Percentiles rank a stretch among this genome's conserved stretches.
Conservation (phyloP, 1,140 invertebrate genomes). For the Zeugodacus cucurbitae region DNA sequence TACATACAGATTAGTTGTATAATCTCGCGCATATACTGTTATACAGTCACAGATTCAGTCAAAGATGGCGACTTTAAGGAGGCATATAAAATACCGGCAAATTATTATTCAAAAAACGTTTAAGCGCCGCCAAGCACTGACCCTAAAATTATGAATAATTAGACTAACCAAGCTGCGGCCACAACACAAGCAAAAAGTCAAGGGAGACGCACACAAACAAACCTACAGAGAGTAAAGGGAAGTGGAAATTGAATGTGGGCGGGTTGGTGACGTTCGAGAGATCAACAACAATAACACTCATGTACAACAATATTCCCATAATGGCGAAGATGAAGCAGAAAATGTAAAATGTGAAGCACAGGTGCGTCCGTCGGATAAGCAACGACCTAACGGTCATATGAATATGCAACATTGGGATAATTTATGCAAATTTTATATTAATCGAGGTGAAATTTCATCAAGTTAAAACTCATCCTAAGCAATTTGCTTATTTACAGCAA, state of each 20-base stretch:
- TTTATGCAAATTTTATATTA: constrained; percentile 67
- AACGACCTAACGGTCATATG: constrained; percentile 48
- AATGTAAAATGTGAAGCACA: background rate
- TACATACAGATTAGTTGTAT: background rate
- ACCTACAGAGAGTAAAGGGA: background rate
- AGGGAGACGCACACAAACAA: background rate
- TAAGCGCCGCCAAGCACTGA: constrained; percentile 47
- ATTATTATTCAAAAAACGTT: constrained; percentile 58
- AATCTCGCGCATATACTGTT: background rate
- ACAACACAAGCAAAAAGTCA: constrained; percentile 52
- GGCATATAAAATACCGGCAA: background rate
- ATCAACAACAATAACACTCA: constrained; percentile 1
- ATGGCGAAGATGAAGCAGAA: background rate
- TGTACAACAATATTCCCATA: background rate
- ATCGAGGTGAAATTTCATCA: constrained; percentile 56
- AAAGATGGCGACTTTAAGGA: background rate
- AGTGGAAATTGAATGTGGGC: background rate
- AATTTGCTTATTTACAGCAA: background rate
- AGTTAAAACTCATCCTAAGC: constrained; percentile 39
- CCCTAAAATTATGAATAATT: constrained; percentile 63
- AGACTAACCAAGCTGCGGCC: constrained; percentile 59
- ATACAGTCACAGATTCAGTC: background rate
- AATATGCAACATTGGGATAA: constrained; percentile 67
- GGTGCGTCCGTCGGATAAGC: background rate
- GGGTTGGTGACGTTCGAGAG: background rate